Base-by-base conservation (phyloP, 2,888 invertebrate genomes). In the Orthosia incerta region DNA sequence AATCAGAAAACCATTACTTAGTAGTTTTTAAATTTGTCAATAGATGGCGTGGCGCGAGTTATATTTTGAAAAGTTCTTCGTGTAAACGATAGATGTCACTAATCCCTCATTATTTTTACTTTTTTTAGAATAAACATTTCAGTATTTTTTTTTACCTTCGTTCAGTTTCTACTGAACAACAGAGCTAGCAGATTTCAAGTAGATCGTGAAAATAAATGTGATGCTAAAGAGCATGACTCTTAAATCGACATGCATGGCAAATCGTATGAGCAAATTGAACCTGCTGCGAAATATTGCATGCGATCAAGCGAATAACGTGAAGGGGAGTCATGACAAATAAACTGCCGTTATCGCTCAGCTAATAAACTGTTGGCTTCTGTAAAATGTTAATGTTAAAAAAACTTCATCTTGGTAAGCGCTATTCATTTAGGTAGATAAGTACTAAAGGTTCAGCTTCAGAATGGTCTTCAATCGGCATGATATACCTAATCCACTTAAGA, bases 221-320 rank as follows among this genome's bases (percentile, higher is more conserved):
- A 46, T 66, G 16, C 16, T 26, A 46, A 48, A 76, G 31, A 70
- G 68, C 67, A 59, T 23, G 53, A 66, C 65, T 76, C 50, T 53
- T 73, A 64, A 80, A 78, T 79, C 55, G 57, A 39, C 62, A 74
- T 62, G 57, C 60, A 64, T 48, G 20, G 70, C 26, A 80, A 75
- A 74, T 69, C 70, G 75, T 56, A 69, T 66, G 46, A 46, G 62
- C 51, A 82, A 79, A 76, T 76, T 84, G 74, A 75, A 78, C 75
- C 70, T 63, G 71, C 68, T 67, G 85, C 73, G 51, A 75, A 75
- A 74, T 71, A 77, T 84, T 77, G 76, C 79, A 81, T 76, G 82
- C 65, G 39, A 75, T 86, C 71, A 68, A 76, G 74, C 68, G 72
- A 81, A 69, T 67, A 84, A 56, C 68, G 48, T 71, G 82, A 71